phyloP scores from a whole-genome alignment of 2,797 vertebrate species.

The Sus cebifrons region DNA sequence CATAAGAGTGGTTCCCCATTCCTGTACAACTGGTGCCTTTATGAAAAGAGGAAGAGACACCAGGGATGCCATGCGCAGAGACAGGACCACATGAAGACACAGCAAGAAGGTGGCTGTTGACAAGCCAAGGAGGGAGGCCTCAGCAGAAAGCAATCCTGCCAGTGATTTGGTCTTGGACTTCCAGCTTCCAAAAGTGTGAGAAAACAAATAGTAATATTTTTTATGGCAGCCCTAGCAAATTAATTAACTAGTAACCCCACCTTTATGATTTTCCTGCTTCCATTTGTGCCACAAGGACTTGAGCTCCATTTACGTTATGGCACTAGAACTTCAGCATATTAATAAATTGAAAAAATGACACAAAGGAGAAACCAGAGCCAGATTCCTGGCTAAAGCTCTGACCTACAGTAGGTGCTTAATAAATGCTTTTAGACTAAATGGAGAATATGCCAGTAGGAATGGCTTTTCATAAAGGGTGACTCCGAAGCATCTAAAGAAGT shows the following conservation, averaged over 20 bases:
- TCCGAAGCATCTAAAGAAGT: not conserved
- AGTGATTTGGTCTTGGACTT: not conserved
- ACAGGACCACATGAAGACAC: not conserved
- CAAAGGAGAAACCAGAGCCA: not conserved
- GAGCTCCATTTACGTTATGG: not conserved
- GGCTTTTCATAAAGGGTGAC: not conserved
- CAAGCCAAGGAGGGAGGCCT: not conserved
- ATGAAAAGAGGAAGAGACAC: not conserved
- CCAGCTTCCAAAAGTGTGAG: not conserved
- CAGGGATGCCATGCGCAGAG: too few relatives aligned
- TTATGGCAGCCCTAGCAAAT: not conserved
- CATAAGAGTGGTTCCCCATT: not conserved
- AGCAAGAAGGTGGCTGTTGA: not conserved
- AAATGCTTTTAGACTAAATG: not conserved
- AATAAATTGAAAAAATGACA: not conserved
- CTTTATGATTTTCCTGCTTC: not conserved
- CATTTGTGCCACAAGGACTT: not conserved
- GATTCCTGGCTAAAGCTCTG: not conserved
- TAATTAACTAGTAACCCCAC: too few relatives aligned
- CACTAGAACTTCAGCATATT: not conserved
- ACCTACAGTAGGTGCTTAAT: not conserved
- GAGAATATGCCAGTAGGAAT: not conserved
- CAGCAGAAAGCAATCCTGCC: not conserved
- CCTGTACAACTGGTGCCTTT: not conserved
- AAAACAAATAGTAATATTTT: not conserved